A percentile compares a stretch with the other conserved stretches of the same genome.
Conservation (phyloP, 2,113 vertebrate genomes). For the Ceyx cyanopectus region DNA sequence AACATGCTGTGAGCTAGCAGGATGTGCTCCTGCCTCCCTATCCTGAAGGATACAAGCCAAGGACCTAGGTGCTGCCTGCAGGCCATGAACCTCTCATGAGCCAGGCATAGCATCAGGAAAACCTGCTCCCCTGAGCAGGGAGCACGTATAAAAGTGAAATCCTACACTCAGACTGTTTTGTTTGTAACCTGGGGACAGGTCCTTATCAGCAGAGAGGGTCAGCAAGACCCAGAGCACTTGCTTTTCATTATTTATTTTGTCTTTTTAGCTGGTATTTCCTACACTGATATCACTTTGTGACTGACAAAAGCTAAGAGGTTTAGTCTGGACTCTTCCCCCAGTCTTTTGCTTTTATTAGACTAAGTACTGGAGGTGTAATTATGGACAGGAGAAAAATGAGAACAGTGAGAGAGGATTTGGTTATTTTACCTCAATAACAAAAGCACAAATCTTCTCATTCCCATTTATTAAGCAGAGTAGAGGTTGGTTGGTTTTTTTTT, state of each 20-base stretch:
- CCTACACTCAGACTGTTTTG: neutral
- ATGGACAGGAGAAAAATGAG: neutral
- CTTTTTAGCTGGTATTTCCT: neutral
- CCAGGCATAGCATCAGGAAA: neutral
- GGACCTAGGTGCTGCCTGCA: neutral
- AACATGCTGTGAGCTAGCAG: neutral
- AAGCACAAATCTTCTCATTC: neutral
- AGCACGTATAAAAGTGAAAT: neutral
- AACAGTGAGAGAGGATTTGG: neutral
- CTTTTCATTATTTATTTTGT: neutral
- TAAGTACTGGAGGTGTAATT: neutral
- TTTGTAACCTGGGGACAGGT: neutral
- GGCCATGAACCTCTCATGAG: neutral
- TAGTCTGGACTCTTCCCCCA: neutral
- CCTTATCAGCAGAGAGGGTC: neutral
- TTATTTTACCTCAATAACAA: neutral
- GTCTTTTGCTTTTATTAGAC: neutral
- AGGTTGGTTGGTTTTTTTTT: neutral
- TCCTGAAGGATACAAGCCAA: fast-evolving
- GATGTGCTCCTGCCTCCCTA: neutral
- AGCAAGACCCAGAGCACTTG: neutral
- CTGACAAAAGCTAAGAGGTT: neutral
- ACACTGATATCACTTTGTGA: neutral
- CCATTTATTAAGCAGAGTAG: neutral
- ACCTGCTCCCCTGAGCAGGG: fast-evolving